phyloP scores from a whole-genome alignment of 2,888 invertebrate genomes.

The Protophormia terraenovae region DNA sequence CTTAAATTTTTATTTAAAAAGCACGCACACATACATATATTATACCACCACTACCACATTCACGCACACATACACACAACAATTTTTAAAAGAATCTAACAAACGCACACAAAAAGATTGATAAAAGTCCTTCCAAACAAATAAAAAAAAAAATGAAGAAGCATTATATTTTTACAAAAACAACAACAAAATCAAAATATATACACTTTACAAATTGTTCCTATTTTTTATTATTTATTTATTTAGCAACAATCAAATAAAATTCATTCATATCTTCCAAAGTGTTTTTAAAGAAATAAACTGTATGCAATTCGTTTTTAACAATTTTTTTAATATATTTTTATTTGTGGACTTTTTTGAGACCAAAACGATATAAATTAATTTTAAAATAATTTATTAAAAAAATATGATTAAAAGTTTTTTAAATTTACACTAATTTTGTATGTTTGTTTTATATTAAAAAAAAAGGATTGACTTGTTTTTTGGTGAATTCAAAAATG shows the following conservation, averaged over 20 bases:
- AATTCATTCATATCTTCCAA: constrained; percentile 43
- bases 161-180: constrained; percentile 30
- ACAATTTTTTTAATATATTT: not conserved
- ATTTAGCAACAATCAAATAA: constrained; percentile 41
- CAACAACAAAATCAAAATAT: constrained; percentile 37
- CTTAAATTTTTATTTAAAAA: not conserved
- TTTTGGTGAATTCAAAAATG: no score
- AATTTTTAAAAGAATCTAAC: not conserved
- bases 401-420: no score
- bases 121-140: constrained; percentile 55
- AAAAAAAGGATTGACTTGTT: no score
- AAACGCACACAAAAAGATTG: constrained; percentile 46
- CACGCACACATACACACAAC: not conserved
- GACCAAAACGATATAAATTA: not conserved
- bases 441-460: no score
- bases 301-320: not conserved
- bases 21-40: constrained; percentile 22
- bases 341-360: constrained; percentile 26
- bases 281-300: constrained; percentile 10
- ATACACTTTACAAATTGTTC: constrained; percentile 39
- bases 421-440: no score
- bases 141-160: no score
- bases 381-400: not conserved
- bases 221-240: no score
- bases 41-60: not conserved